phyloP scores from a whole-genome alignment of 92 coral and sea anemone genomes.

The Parazoanthus swiftii region DNA sequence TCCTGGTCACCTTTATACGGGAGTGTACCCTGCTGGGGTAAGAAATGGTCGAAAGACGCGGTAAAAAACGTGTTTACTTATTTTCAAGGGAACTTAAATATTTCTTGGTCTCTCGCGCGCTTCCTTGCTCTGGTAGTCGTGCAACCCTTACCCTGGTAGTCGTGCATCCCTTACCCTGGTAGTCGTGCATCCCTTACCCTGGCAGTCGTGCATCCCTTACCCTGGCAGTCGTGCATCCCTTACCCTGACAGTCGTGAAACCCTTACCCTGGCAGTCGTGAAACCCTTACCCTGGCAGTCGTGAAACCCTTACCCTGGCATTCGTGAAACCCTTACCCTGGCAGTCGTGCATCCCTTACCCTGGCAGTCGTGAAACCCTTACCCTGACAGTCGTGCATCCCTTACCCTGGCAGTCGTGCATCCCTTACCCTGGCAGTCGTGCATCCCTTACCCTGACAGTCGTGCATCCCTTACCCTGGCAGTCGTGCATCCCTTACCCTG shows the following conservation, averaged over 20 bases:
- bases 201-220: constrained; percentile 55
- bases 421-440: constrained; percentile 55
- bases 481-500: constrained; percentile 34
- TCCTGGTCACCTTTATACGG: too few species aligned
- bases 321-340: too few species aligned
- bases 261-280: too few species aligned
- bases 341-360: constrained; percentile 62
- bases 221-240: constrained; percentile 54
- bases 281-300: too few species aligned
- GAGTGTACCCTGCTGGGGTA: too few species aligned
- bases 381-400: too few species aligned
- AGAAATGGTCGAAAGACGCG: not conserved
- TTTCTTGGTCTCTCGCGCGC: not conserved
- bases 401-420: too few species aligned
- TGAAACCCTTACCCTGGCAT: too few species aligned
- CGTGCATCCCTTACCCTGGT: constrained; percentile 4
- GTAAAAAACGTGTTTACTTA: too few species aligned
- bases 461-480: constrained; percentile 34
- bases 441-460: constrained; percentile 55
- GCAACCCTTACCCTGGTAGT: too few species aligned
- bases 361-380: constrained; percentile 68
- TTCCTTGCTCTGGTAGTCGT: not conserved
- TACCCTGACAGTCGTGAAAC: too few species aligned
- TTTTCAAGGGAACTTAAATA: not conserved
- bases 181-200: constrained; percentile 46